Evolutionary conservation across 2,888 invertebrate species (phyloP).

Genomic region (Tinea semifulvella): DNA sequence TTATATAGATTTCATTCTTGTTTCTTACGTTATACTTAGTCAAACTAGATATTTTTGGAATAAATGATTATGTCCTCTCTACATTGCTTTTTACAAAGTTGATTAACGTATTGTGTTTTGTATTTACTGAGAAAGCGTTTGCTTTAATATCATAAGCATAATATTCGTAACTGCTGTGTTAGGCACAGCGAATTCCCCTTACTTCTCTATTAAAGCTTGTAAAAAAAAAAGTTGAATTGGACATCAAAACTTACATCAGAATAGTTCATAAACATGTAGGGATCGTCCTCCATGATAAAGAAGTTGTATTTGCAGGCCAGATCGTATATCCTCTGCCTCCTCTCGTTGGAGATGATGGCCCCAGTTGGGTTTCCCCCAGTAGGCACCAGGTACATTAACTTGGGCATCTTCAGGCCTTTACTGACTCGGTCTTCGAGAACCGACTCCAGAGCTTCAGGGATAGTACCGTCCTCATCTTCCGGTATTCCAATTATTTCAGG

Average conservation of each 20-base stretch:
- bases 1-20: too few relatives aligned
- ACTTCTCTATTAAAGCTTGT: too few relatives aligned
- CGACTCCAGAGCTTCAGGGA: constrained; percentile 67
- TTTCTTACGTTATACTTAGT: too few relatives aligned
- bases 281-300: constrained; percentile 83
- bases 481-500: constrained; percentile 73
- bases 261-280: constrained; percentile 82
- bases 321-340: constrained; percentile 75
- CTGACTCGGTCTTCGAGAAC: constrained; percentile 53
- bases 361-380: constrained; percentile 83
- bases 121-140: too few relatives aligned
- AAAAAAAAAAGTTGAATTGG: too few relatives aligned
- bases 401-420: constrained; percentile 70
- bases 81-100: too few relatives aligned
- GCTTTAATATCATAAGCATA: too few relatives aligned
- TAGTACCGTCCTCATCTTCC: constrained; percentile 75
- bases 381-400: constrained; percentile 77
- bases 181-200: too few relatives aligned
- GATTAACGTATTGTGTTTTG: too few relatives aligned
- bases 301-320: constrained; percentile 80
- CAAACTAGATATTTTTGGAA: too few relatives aligned
- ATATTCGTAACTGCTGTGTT: too few relatives aligned
- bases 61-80: too few relatives aligned
- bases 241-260: constrained; percentile 64
- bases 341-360: constrained; percentile 69